Evolutionary conservation across 2,797 vertebrate genomes (phyloP).

Genomic region (Sebastes itinus): DNA sequence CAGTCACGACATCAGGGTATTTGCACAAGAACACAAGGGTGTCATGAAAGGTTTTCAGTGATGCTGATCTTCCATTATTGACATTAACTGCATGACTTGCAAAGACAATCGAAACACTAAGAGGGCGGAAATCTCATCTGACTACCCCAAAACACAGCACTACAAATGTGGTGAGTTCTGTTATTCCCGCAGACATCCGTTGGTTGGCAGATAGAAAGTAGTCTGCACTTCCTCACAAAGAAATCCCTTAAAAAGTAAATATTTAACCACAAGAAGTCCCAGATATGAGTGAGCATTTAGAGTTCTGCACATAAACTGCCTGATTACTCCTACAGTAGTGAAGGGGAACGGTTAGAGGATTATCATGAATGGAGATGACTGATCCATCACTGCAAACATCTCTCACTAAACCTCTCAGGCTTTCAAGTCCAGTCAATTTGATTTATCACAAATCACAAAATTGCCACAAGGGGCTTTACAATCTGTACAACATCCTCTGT

Average conservation of each 20-base stretch:
- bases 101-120: not conserved
- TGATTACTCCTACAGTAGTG: not conserved
- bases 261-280: constrained; percentile 4
- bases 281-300: not conserved
- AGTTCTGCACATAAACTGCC: not conserved
- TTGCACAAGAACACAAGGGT: not conserved
- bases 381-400: not conserved
- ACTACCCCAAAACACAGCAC: not conserved
- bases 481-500: not conserved
- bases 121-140: not conserved
- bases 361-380: not conserved
- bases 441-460: not conserved
- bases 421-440: not conserved
- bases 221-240: not conserved
- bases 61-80: not conserved
- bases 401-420: not conserved
- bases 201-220: not conserved
- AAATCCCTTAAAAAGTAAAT: constrained; percentile 11
- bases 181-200: not conserved
- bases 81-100: not conserved
- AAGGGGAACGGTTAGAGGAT: not conserved
- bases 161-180: not conserved
- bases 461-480: not conserved
- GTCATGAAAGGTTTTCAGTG: constrained; percentile 1
- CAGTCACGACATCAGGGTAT: not conserved